Percentiles rank a stretch among this genome's conserved stretches.
These are phyloP conservation scores for Brachynemurus nebulosus DNA, from an alignment of 2,888 invertebrate species.

Conservation along the genomic window DNA sequence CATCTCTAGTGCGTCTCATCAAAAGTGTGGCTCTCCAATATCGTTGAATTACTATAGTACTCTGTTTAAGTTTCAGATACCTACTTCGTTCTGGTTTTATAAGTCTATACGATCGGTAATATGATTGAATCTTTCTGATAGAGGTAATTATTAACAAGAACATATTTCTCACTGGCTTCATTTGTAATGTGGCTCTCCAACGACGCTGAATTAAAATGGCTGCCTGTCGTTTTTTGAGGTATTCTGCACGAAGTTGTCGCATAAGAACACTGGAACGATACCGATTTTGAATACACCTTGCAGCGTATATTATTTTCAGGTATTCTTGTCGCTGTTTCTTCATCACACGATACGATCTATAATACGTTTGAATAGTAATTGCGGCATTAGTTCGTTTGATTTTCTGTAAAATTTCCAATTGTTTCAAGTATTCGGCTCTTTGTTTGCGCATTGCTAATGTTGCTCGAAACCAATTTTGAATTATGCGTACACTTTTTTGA, in stretches of 20 bases:
- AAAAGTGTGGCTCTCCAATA: conserved; percentile 20
- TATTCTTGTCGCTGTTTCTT: conserved; percentile 21
- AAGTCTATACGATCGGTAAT: too few relatives aligned
- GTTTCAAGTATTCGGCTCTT: conserved; percentile 7
- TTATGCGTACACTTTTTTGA: conserved; percentile 32
- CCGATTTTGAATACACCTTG: conserved; percentile 22
- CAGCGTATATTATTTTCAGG: conserved; percentile 15
- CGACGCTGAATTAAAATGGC: conserved; percentile 21
- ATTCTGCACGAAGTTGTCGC: conserved; percentile 20
- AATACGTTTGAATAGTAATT: conserved; percentile 23
- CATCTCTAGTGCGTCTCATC: conserved; percentile 16
- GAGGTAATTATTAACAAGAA: too few relatives aligned
- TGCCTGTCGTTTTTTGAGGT: conserved; percentile 21
- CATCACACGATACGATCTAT: conserved; percentile 21
- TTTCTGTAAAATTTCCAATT: too few relatives aligned
- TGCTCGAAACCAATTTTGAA: conserved; percentile 38
- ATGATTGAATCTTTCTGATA: too few relatives aligned
- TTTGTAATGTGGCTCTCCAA: conserved; percentile 26
- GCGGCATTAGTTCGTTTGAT: too few relatives aligned
- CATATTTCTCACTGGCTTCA: conserved; percentile 21
- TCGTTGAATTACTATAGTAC: conserved; percentile 14
- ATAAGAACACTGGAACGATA: conserved; percentile 20
- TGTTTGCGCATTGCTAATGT: conserved; percentile 17
- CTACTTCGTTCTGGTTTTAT: too few relatives aligned
- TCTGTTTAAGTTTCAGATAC: too few relatives aligned